These are phyloP conservation scores for Lasioglossum villosulum DNA, from an alignment of 2,888 invertebrate species.

Conservation along the genomic window DNA sequence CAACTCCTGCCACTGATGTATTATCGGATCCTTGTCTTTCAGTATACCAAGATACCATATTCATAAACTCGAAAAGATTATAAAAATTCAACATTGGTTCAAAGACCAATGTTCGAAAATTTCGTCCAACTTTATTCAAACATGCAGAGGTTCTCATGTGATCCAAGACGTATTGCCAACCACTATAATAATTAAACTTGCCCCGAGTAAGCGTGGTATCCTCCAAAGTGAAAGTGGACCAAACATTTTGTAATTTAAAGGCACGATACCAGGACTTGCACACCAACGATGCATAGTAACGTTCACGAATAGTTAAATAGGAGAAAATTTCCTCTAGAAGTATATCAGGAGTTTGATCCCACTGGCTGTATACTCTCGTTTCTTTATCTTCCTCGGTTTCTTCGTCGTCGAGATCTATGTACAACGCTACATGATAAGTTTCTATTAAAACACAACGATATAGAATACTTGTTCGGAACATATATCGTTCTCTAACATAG, in stretches of 20 bases:
- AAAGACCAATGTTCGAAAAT: slow-evolving; percentile 89
- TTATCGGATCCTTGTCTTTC: slow-evolving; percentile 84
- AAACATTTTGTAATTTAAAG: slow-evolving; percentile 91
- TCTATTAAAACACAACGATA: background rate
- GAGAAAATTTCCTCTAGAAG: slow-evolving; percentile 90
- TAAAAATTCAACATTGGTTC: slow-evolving; percentile 91
- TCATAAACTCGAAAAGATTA: slow-evolving; percentile 94
- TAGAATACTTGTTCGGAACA: background rate
- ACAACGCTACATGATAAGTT: slow-evolving; percentile 83
- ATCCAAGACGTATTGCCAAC: slow-evolving; percentile 92
- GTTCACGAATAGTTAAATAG: slow-evolving; percentile 88
- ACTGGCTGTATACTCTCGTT: slow-evolving; percentile 85
- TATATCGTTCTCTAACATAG: background rate
- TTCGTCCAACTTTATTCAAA: slow-evolving; percentile 88
- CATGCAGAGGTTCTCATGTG: slow-evolving; percentile 90
- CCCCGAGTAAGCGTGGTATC: slow-evolving; percentile 91
- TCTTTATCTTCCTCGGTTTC: slow-evolving; percentile 82
- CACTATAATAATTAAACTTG: slow-evolving; percentile 92
- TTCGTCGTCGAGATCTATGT: slow-evolving; percentile 85
- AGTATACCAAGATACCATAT: slow-evolving; percentile 91
- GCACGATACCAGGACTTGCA: slow-evolving; percentile 88
- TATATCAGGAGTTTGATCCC: slow-evolving; percentile 90
- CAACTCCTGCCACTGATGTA: slow-evolving; percentile 85
- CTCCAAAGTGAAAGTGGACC: slow-evolving; percentile 90
- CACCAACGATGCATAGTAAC: slow-evolving; percentile 91